Percentiles rank a stretch among this genome's conserved stretches.
Conservation (phyloP, 2,113 vertebrate genomes). For the Perca flavescens region DNA sequence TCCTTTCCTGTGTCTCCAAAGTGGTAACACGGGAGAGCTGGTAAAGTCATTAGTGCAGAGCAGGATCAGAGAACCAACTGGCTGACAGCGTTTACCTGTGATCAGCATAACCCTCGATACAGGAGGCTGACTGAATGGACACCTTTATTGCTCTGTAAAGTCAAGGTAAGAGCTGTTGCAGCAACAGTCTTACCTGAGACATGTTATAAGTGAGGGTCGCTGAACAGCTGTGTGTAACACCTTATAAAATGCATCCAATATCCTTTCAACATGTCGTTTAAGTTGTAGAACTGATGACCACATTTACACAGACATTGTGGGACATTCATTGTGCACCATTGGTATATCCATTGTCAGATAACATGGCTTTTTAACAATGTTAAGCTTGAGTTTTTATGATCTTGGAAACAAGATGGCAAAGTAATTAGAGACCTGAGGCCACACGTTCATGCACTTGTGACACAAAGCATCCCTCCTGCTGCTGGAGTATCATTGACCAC, state of each 20-base stretch:
- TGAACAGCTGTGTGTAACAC: conserved; percentile 21
- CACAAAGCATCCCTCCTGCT: background rate
- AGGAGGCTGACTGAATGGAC: conserved; percentile 21
- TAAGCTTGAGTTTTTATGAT: background rate
- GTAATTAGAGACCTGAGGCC: conserved; percentile 17
- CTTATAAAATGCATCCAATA: conserved; percentile 35
- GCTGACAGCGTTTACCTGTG: conserved; percentile 10
- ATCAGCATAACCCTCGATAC: conserved; percentile 1
- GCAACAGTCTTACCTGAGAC: background rate
- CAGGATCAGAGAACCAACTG: background rate
- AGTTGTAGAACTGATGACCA: background rate
- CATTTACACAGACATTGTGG: background rate
- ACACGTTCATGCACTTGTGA: background rate
- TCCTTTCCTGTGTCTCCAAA: conserved; percentile 20
- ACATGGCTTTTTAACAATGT: background rate
- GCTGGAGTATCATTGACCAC: background rate
- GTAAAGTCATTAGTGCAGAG: conserved; percentile 57
- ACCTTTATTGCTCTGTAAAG: conserved; percentile 57
- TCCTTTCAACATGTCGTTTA: conserved; percentile 14
- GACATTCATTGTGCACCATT: background rate
- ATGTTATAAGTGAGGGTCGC: background rate
- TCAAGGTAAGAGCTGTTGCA: conserved; percentile 16
- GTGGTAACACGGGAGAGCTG: conserved; percentile 26
- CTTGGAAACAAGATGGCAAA: conserved; percentile 20
- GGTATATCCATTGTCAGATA: background rate